Evolutionary conservation across 2,888 invertebrate genomes (phyloP).

Genomic region (Hemithea aestivaria): DNA sequence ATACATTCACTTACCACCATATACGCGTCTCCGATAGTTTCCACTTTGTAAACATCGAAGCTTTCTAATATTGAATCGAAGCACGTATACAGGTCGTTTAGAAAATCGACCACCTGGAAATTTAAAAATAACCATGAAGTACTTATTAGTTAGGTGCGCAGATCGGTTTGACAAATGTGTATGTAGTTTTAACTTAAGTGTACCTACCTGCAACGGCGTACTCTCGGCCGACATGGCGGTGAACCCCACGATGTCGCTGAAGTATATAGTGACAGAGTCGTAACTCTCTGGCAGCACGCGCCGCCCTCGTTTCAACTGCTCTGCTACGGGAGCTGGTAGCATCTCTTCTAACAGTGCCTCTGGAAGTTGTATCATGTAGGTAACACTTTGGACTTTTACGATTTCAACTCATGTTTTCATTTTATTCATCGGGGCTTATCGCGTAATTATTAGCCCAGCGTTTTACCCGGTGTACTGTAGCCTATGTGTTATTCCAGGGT

Average conservation of each 20-base stretch:
- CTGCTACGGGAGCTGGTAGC: constrained; percentile 94
- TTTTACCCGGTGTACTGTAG: no score
- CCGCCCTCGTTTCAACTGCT: constrained; percentile 92
- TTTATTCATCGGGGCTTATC: no score
- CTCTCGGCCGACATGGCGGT: constrained; percentile 96
- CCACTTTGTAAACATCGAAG: constrained; percentile 96
- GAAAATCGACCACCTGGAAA: constrained; percentile 91
- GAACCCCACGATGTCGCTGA: constrained; percentile 96
- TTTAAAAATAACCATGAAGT: no score
- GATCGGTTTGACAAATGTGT: no score
- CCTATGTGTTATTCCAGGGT: no score
- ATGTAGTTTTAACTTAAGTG: neutral
- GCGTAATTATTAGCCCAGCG: no score
- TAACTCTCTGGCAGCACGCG: constrained; percentile 94
- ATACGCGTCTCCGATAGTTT: constrained; percentile 94
- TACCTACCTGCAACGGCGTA: constrained; percentile 87
- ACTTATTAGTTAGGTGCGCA: neutral
- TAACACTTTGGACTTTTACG: no score
- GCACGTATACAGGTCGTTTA: constrained; percentile 96
- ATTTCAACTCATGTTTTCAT: no score
- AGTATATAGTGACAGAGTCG: constrained; percentile 95
- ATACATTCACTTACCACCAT: constrained; percentile 87
- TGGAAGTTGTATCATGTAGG: constrained; percentile 38
- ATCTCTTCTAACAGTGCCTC: constrained; percentile 92
- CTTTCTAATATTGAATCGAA: constrained; percentile 96